phyloP scores from a whole-genome alignment of 2,888 invertebrate genomes.

The Drosophila pegasa region DNA sequence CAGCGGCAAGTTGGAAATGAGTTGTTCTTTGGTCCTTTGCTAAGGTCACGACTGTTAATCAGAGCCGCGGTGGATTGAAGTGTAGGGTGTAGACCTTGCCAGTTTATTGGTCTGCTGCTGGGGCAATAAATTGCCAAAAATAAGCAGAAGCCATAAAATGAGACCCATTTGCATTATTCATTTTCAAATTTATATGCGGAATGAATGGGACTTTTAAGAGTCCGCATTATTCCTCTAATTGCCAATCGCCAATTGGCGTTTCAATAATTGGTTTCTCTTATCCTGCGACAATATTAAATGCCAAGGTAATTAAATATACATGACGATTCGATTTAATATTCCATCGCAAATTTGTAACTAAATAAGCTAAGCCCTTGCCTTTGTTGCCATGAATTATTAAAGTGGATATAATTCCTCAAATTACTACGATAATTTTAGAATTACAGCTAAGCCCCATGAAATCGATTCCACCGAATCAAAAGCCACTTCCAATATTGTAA shows the following conservation, averaged over 20 bases:
- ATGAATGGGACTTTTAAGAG: conserved; percentile 5
- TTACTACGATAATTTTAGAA: background rate
- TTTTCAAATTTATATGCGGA: conserved; percentile 15
- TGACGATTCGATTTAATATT: background rate
- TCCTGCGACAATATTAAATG: conserved; percentile 1
- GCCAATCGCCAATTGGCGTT: conserved; percentile 23
- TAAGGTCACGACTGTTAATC: conserved; percentile 23
- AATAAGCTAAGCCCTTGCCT: background rate
- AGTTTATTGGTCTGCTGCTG: conserved; percentile 25
- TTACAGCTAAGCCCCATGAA: background rate
- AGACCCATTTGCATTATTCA: conserved; percentile 18
- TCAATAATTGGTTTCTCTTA: background rate
- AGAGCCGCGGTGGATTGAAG: background rate
- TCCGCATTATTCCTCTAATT: conserved; percentile 21
- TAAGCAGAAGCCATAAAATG: conserved; percentile 12
- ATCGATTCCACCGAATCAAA: background rate
- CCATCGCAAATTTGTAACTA: background rate
- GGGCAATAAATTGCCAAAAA: conserved; percentile 21
- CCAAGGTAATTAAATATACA: conserved; percentile 9
- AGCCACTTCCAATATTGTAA: background rate
- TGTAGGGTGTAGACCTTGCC: background rate
- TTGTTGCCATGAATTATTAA: background rate
- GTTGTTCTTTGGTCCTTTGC: conserved; percentile 1
- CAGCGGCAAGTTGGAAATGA: background rate
- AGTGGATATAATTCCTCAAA: background rate